A percentile compares a stretch with the other conserved stretches of the same genome.
These are phyloP conservation scores for Phyllotreta cruciferae DNA, from an alignment of 2,888 invertebrate species.

Conservation along the genomic window DNA sequence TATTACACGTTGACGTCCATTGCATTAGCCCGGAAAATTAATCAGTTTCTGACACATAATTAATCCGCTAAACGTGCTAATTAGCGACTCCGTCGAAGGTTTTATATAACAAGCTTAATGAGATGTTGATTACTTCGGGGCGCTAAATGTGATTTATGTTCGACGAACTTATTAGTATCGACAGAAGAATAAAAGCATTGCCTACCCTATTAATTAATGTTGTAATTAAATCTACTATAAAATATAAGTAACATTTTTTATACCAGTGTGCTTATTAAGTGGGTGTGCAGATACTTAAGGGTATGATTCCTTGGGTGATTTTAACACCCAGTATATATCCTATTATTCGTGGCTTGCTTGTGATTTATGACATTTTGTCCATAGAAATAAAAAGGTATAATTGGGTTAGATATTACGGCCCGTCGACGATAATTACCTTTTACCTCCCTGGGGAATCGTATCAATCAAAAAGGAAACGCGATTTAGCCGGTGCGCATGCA, in stretches of 20 bases:
- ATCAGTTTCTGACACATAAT: constrained; percentile 47
- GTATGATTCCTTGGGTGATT: too few species aligned
- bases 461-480: constrained; percentile 36
- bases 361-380: not conserved
- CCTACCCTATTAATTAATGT: too few species aligned
- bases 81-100: constrained; percentile 44
- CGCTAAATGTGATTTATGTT: constrained; percentile 33
- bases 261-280: too few species aligned
- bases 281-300: too few species aligned
- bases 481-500: constrained; percentile 30
- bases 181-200: constrained; percentile 10
- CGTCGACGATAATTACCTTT: constrained; percentile 45
- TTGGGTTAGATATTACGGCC: constrained; percentile 47
- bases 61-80: constrained; percentile 46
- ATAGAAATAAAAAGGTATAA: constrained; percentile 40
- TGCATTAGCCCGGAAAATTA: constrained; percentile 44
- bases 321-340: too few species aligned
- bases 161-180: constrained; percentile 18
- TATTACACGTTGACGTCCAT: constrained; percentile 43
- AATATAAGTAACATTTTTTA: too few species aligned
- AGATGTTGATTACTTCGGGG: constrained; percentile 39
- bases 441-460: constrained; percentile 27
- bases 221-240: too few species aligned
- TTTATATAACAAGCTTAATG: constrained; percentile 46
- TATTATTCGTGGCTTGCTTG: not conserved